Base-by-base conservation (phyloP, 1,140 invertebrate species). In the Sitodiplosis mosellana region DNA sequence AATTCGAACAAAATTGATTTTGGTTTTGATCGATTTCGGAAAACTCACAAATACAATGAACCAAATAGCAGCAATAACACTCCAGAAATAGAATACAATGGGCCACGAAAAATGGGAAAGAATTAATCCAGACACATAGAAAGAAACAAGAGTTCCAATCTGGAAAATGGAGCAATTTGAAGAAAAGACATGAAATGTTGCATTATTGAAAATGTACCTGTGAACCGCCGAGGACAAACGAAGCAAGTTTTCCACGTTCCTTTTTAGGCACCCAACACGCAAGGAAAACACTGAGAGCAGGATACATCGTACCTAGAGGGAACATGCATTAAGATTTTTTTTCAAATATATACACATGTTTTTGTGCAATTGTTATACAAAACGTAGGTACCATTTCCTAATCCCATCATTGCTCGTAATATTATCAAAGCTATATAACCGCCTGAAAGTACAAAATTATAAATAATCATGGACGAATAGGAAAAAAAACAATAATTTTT, bases 31-130 rank as follows among this genome's bases (percentile, higher is more conserved):
- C 27, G 10, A 3, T 27, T 27, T 27, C 10, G n/a, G n/a, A 27
- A 27, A 5, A 10, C 69, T 66, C 59, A 76, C 70, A 75, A 81
- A 87, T 40, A 81, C 56, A 22, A 80, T 59, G 48, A 81, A 83
- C 82, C 82, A 87, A 0, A 82, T 46, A 2, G 83, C 65, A 8
- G 80, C 80, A 0, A 82, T 56, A 48, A 70, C 69, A 52, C 87
- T 87, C 64, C 89, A 91, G 11, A 87, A 70, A 59, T 88, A 88
- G 61, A 87, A 89, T 0, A 86, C 82, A 0, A 74, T 71, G 2
- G 77, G 70, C 84, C 84, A 88, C 27, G 27, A 27, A 10, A 15
- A 76, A 75, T 5, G 73, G 69, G 1, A 69, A 69, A 49, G 77
- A 10, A 27, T 80, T 65, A 17, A 84, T 71, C 2, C 84, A 67